Conservation (phyloP, 2,888 invertebrate genomes). For the Mellilla xanthometata region DNA sequence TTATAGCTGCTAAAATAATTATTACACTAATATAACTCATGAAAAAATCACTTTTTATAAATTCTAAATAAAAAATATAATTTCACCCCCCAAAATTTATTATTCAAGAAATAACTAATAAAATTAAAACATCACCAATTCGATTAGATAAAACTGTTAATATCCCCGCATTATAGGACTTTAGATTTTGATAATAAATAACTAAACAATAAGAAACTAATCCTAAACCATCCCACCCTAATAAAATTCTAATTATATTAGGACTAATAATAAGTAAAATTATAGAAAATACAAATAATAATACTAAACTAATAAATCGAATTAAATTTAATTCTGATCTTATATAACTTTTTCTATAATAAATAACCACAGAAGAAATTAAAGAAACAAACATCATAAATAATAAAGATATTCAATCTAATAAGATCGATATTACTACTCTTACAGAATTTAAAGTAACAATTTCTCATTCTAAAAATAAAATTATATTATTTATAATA, state of each 20-base stretch:
- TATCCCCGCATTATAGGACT: slow-evolving; percentile 87
- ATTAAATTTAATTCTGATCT: slow-evolving; percentile 76
- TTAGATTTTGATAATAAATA: slow-evolving; percentile 87
- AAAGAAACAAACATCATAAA: slow-evolving; percentile 84
- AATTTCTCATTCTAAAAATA: slow-evolving; percentile 84
- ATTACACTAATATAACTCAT: slow-evolving; percentile 69
- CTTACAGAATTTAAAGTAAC: slow-evolving; percentile 70
- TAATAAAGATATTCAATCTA: slow-evolving; percentile 86
- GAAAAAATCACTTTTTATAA: slow-evolving; percentile 65
- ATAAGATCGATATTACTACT: slow-evolving; percentile 80
- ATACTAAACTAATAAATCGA: slow-evolving; percentile 85
- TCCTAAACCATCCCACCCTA: slow-evolving; percentile 89
- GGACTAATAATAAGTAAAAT: slow-evolving; percentile 86
- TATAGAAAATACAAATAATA: too few relatives aligned
- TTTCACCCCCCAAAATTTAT: slow-evolving; percentile 80
- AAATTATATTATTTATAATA: slow-evolving; percentile 64
- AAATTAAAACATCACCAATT: slow-evolving; percentile 86
- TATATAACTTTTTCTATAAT: too few relatives aligned
- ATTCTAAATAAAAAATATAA: slow-evolving; percentile 79
- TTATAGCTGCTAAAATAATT: slow-evolving; percentile 83
- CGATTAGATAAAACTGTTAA: slow-evolving; percentile 89
- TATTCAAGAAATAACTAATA: too few relatives aligned
- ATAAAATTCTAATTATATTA: slow-evolving; percentile 87
- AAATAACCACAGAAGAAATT: slow-evolving; percentile 86
- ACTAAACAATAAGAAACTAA: slow-evolving; percentile 88